Evolutionary conservation across 2,888 invertebrate genomes (phyloP).

Genomic region (Hirudinaria manillensis): DNA sequence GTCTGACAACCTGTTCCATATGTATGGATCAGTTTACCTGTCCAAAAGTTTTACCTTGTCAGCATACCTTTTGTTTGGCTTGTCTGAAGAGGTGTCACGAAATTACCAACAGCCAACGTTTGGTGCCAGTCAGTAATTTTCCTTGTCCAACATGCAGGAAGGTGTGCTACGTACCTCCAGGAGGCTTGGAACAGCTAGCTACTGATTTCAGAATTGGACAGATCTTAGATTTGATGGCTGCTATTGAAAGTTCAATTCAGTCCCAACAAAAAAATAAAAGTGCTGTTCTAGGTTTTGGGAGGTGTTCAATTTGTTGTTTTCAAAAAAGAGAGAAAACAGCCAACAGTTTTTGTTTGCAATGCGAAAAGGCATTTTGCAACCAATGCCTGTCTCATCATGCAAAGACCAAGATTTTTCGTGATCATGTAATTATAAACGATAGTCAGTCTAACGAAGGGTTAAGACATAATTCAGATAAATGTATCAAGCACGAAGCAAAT

Average conservation of each 20-base stretch:
- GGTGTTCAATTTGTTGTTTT: constrained; percentile 28
- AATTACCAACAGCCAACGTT: constrained; percentile 26
- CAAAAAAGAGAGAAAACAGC: constrained; percentile 15
- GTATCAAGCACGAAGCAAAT: constrained; percentile 32
- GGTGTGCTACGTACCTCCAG: constrained; percentile 30
- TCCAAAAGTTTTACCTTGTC: constrained; percentile 37
- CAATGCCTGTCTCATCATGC: constrained; percentile 30
- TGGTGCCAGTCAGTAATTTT: constrained; percentile 31
- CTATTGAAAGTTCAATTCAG: constrained; percentile 23
- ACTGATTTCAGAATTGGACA: constrained; percentile 36
- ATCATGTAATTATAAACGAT: constrained; percentile 30
- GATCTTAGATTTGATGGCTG: constrained; percentile 33
- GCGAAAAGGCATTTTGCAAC: constrained; percentile 33
- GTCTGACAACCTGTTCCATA: constrained; percentile 35
- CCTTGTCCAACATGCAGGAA: constrained; percentile 37
- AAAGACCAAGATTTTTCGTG: constrained; percentile 27
- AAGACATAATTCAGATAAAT: constrained; percentile 10
- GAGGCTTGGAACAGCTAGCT: constrained; percentile 32
- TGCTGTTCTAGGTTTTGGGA: constrained; percentile 2
- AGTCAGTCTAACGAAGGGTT: neutral
- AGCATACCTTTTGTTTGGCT: constrained; percentile 36
- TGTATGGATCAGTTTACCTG: constrained; percentile 33
- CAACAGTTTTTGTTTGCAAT: constrained; percentile 33
- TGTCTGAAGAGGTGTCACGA: constrained; percentile 33
- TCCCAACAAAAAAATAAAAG: constrained; percentile 13